These are phyloP conservation scores for Heterochromis multidens DNA, from an alignment of 2,113 vertebrate species.

Conservation along the genomic window DNA sequence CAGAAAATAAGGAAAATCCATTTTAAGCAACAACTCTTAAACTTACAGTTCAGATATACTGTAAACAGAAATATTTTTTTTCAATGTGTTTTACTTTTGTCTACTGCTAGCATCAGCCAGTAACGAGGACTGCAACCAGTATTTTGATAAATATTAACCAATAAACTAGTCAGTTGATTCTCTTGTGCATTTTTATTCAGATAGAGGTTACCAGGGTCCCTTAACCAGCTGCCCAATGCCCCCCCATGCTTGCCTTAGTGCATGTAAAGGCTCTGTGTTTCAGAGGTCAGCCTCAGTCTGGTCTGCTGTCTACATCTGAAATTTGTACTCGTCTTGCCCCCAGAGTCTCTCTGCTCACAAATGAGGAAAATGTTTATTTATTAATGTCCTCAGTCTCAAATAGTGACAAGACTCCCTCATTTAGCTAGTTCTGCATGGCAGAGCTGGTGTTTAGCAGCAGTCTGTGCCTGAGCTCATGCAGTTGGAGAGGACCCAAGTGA, in stretches of 20 bases:
- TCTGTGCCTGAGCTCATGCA: slow-evolving; percentile 9
- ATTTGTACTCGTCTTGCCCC: neutral
- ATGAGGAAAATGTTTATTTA: slow-evolving; percentile 38
- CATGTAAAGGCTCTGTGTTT: neutral
- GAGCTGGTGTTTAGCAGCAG: slow-evolving; percentile 28
- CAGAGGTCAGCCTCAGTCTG: slow-evolving; percentile 4
- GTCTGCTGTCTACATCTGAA: neutral
- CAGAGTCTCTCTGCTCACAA: slow-evolving; percentile 1
- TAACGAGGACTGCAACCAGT: neutral
- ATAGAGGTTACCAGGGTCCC: neutral
- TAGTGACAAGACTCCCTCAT: slow-evolving; percentile 52
- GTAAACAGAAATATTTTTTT: neutral
- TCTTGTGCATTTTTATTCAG: neutral
- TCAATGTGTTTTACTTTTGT: neutral
- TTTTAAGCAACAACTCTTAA: neutral
- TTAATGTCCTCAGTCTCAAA: slow-evolving; percentile 40
- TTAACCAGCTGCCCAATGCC: neutral
- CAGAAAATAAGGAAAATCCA: neutral
- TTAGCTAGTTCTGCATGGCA: slow-evolving; percentile 51
- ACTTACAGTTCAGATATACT: too few relatives aligned
- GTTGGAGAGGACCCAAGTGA: slow-evolving; percentile 46
- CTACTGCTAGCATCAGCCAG: neutral
- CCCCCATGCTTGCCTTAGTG: neutral
- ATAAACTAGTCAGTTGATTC: neutral
- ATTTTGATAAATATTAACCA: neutral